Base-by-base conservation (phyloP, 2,888 invertebrate genomes). In the Torymus auratus region DNA sequence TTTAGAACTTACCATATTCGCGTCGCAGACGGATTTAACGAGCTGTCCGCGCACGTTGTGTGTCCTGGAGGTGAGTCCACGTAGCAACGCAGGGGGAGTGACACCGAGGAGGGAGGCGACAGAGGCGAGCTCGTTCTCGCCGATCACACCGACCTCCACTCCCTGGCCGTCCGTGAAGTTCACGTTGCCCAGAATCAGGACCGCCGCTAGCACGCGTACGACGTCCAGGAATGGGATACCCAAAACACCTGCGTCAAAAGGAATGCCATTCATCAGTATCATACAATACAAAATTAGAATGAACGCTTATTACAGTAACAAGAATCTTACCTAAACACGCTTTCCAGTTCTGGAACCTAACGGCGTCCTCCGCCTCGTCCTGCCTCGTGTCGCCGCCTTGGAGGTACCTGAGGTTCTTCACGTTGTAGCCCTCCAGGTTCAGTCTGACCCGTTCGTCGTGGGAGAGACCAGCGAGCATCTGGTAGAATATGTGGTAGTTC, bases 401-500 rank as follows among this genome's bases (percentile, higher is more conserved):
- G 68, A 98, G 92, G 90, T 98, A 98, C 88, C 95, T 93, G 82
- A 98, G 92, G 86, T 96, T 97, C 82, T 95, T 94, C 14, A 96
- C 93, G 60, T 95, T 94, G 90, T 96, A 96, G 5, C 96, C 96
- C 87, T 97, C 96, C 86, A 98, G 92, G 91, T 97, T 96, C 52
- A 98, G 93, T 91, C 96, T 96, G 17, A 95, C 94, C 90, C 96
- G 92, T 90, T 98, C 98, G 85, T 98, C 98, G 74, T 94, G 92
- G 62, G 95, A 94, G 41, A 98, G 93, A 0, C 98, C 98, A 17
- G 97, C 97, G 72, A 97, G 91, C 95, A 98, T 95, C 92, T 98
- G 98, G 92, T 98, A 98, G 92, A 98, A 98, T 87, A 98, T 97
- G 91, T 98, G 98, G 91, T 97, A 98, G 92, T 98, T 98, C 90